Percentiles rank a stretch among this genome's conserved stretches.
Conservation (phyloP, 2,113 vertebrate species). For the Xenotilapia longispinis region DNA sequence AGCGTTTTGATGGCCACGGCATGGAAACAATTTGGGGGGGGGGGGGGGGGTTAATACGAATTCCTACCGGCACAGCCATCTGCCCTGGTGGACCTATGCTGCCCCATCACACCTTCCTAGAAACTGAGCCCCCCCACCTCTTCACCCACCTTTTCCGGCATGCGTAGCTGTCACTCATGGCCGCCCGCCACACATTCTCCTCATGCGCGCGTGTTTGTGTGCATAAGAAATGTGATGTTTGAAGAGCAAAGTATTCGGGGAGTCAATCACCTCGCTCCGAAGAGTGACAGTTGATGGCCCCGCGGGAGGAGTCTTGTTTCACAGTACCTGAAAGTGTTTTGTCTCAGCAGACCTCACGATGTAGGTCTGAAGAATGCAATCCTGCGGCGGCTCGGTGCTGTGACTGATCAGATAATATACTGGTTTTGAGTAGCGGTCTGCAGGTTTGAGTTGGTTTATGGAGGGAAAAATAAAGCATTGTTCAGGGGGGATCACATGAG, state of each 20-base stretch:
- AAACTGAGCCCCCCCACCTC: slow-evolving; percentile 9
- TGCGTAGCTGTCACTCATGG: slow-evolving; percentile 44
- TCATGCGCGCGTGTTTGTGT: slow-evolving; percentile 36
- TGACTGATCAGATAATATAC: slow-evolving; percentile 9
- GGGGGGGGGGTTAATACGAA: slow-evolving; percentile 42
- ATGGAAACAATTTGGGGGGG: slow-evolving; percentile 63
- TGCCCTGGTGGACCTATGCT: slow-evolving; percentile 32
- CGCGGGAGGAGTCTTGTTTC: slow-evolving; percentile 30
- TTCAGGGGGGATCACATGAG: background rate
- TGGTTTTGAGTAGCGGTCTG: background rate
- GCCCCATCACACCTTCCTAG: slow-evolving; percentile 34
- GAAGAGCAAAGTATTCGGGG: background rate
- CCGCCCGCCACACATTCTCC: slow-evolving; percentile 36
- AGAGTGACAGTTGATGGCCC: slow-evolving; percentile 34
- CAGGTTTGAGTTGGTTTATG: background rate
- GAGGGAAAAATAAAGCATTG: slow-evolving; percentile 11
- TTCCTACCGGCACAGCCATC: slow-evolving; percentile 38
- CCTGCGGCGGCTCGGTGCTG: background rate
- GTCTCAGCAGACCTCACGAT: slow-evolving; percentile 14
- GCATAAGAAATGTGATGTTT: slow-evolving; percentile 32
- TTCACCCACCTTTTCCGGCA: background rate
- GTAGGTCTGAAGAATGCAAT: slow-evolving; percentile 4
- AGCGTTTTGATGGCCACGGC: slow-evolving; percentile 51
- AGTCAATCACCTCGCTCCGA: slow-evolving; percentile 33
- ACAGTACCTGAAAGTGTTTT: slow-evolving; percentile 28